phyloP scores from a whole-genome alignment of 1,140 invertebrate species.

The Drosophila bifasciata region DNA sequence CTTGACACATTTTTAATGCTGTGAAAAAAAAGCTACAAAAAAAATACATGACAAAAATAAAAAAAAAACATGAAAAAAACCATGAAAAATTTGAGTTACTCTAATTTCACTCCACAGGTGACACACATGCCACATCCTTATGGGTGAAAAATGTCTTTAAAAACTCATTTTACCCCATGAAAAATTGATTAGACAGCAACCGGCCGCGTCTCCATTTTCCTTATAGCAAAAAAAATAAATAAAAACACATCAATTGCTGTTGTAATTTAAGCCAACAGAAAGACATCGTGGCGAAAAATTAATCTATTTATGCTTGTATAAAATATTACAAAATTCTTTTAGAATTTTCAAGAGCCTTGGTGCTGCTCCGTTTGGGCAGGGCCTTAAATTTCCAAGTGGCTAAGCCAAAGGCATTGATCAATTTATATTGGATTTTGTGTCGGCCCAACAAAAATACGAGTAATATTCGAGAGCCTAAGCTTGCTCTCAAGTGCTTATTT shows the following conservation, averaged over 20 bases:
- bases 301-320: slow-evolving; percentile 23
- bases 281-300: slow-evolving; percentile 37
- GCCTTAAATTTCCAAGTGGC: slow-evolving; percentile 31
- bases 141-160: slow-evolving; percentile 25
- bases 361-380: slow-evolving; percentile 3
- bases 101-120: slow-evolving; percentile 26
- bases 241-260: slow-evolving; percentile 76
- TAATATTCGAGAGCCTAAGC: slow-evolving; percentile 31
- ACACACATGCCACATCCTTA: slow-evolving; percentile 2
- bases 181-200: slow-evolving; percentile 51
- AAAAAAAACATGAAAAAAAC: slow-evolving; percentile 15
- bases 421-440: slow-evolving; percentile 70
- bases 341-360: slow-evolving; percentile 51
- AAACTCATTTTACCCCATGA: slow-evolving; percentile 48
- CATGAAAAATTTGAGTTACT: slow-evolving; percentile 31
- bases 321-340: slow-evolving; percentile 50
- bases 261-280: slow-evolving; percentile 67
- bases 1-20: slow-evolving; percentile 48
- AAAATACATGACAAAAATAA: background rate
- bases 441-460: background rate
- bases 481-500: slow-evolving; percentile 67
- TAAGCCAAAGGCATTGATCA: slow-evolving; percentile 64
- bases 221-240: slow-evolving; percentile 17
- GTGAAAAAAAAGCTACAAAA: slow-evolving; percentile 38
- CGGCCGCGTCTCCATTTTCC: background rate